Evolutionary conservation across 2,797 vertebrate species (phyloP).

Genomic region (Margarornis squamiger): DNA sequence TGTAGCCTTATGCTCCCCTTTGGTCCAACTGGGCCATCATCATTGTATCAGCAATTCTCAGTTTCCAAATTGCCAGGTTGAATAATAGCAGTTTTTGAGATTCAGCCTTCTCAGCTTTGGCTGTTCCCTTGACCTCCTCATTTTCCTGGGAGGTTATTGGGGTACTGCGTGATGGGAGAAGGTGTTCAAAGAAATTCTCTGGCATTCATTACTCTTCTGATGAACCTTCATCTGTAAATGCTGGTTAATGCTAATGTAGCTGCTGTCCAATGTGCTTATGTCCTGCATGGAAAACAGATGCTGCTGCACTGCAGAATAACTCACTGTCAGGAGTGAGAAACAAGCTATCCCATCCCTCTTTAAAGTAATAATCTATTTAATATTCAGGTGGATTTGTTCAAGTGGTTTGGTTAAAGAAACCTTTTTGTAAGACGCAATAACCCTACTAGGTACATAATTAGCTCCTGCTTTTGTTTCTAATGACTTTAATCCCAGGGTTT

Average conservation of each 20-base stretch:
- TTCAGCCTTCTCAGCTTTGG: constrained; percentile 19
- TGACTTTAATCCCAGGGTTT: not conserved
- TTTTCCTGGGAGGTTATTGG: constrained; percentile 24
- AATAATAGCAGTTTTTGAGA: constrained; percentile 34
- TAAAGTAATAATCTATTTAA: not conserved
- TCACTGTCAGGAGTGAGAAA: not conserved
- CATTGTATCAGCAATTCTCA: not conserved
- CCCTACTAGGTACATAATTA: not conserved
- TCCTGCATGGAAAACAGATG: not conserved
- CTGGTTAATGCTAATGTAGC: constrained; percentile 21
- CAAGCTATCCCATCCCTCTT: not conserved
- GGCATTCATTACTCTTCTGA: constrained; percentile 23
- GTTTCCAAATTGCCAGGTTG: not conserved
- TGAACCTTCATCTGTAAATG: constrained; percentile 30
- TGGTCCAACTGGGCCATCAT: not conserved
- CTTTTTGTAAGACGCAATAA: not conserved
- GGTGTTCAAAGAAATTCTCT: not conserved
- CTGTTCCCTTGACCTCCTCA: constrained; percentile 30
- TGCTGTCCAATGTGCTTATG: not conserved
- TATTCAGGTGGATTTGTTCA: not conserved
- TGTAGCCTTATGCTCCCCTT: constrained; percentile 14
- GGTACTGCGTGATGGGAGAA: not conserved
- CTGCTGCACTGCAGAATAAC: not conserved
- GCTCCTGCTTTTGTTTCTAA: not conserved
- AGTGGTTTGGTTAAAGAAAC: not conserved